Base-by-base conservation (phyloP, 2,113 vertebrate species). In the Oncorhynchus masou region DNA sequence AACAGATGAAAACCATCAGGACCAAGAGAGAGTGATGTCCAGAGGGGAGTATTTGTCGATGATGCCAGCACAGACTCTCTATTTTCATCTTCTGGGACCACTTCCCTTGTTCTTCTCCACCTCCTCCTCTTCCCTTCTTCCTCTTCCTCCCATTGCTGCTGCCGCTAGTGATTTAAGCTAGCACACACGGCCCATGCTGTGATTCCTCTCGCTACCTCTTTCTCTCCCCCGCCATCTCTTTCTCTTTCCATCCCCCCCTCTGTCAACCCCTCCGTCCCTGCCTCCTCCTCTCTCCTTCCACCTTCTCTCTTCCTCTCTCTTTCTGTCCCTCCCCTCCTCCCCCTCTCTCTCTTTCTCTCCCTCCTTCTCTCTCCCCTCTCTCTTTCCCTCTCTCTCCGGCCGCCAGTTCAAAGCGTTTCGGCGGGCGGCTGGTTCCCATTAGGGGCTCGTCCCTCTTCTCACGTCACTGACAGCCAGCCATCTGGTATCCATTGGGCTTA, bases 381-480 rank as follows among this genome's bases (percentile, higher is more conserved):
- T 25, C 25, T 25, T 2, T 31, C 5, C 2, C 74, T 57, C 73
- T 68, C 79, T 82, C 84, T 86, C 85, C 73, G 80, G 84, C 86
- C 86, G 88, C 86, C 86, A 89, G 89, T 93, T 93, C 91, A 93
- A 93, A 93, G 92, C 83, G 87, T 75, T 88, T 88, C 89, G 81
- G 80, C 87, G 84, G 78, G 25, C 81, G 91, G 90, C 91, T 93
- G 92, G 89, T 91, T 92, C 91, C 89, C 88, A 93, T 93, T 93
- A 92, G 85, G 88, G 85, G 91, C 89, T 92, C 90, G 92, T 92
- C 91, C 90, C 89, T 92, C 92, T 92, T 92, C 91, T 92, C 92
- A 93, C 92, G 92, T 93, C 92, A 93, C 89, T 93, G 92, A 92
- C 92, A 92, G 92, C 90, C 89, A 89, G 87, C 88, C 92, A 93